Base-by-base conservation (phyloP, 64 coral and sea anemone species). In the Montipora foliosa region DNA sequence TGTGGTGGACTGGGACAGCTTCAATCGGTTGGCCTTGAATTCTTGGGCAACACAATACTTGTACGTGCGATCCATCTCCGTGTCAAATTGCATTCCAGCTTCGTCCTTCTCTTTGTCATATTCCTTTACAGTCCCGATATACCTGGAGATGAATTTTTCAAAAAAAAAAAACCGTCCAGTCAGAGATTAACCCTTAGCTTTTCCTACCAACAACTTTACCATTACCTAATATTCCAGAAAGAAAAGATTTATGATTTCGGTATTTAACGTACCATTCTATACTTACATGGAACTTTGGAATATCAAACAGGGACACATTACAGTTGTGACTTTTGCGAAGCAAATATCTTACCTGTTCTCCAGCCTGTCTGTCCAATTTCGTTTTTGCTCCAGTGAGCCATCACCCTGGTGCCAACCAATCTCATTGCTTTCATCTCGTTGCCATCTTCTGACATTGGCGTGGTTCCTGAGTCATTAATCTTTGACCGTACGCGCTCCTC, bases 311-410 rank as follows among this genome's bases (percentile, higher is more conserved):
- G 29, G 1, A 29, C 29, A 29, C 29, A 29, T 29, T 29, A 29
- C 29, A 29, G 29, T 29, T 29, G 29, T 29, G 29, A 29, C 29
- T 29, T 73, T 73, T 76, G 12, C 4, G 46, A 76, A 24, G 74
- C 8, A 74, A 74, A 22, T 76, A 50, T 24, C 87, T 12, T 75
- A 88, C 87, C 87, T 51, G 72, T 24, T 88, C 17, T 88, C 48
- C 87, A 88, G 48, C 87, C 69, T 58, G 71, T 57, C 7, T 88
- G 76, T 88, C 49, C 69, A 49, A 88, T 19, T 88, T 88, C 87
- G 71, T 61, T 59, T 14, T 64, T 88, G 87, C 72, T 88, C 87
- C 87, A 77, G 15, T 13, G 71, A 25, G 70, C 87, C 14, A 88
- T 20, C 17, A 88, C 71, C 57, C 87, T 88, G 16, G 87, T 22